phyloP scores from a whole-genome alignment of 2,113 vertebrate genomes.

The Marmota monax region DNA sequence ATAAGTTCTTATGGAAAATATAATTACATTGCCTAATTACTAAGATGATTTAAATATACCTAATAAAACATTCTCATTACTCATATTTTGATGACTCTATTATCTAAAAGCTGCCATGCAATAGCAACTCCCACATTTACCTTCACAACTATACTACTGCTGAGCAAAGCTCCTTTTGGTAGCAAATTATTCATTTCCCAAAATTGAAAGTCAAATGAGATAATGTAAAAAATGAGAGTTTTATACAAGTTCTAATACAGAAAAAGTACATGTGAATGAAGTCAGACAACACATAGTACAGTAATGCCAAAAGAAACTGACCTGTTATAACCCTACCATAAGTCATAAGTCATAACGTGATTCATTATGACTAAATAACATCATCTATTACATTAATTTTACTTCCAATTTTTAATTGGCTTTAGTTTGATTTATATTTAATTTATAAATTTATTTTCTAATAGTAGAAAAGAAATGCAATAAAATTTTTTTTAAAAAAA shows the following conservation, averaged over 20 bases:
- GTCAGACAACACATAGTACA: neutral
- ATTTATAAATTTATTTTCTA: conserved; percentile 44
- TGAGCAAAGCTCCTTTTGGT: conserved; percentile 12
- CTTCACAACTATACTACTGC: neutral
- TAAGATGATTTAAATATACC: conserved; percentile 31
- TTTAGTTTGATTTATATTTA: conserved; percentile 20
- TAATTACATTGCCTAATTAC: neutral
- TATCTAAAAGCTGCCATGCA: neutral
- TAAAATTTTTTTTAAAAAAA: no score
- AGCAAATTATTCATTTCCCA: conserved; percentile 20
- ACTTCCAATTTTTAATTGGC: conserved; percentile 24
- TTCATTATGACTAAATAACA: conserved; percentile 38
- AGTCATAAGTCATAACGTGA: neutral
- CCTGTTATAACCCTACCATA: neutral
- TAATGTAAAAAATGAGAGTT: conserved; percentile 36
- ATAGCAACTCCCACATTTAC: conserved; percentile 19
- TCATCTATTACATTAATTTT: neutral
- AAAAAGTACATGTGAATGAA: conserved; percentile 30
- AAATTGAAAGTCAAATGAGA: conserved; percentile 34
- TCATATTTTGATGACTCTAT: conserved; percentile 11
- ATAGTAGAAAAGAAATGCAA: neutral
- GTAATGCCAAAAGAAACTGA: neutral
- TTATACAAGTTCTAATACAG: neutral
- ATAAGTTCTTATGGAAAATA: neutral
- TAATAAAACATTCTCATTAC: neutral